Evolutionary conservation across 2,113 vertebrate species (phyloP).

Genomic region (Myotis davidii): DNA sequence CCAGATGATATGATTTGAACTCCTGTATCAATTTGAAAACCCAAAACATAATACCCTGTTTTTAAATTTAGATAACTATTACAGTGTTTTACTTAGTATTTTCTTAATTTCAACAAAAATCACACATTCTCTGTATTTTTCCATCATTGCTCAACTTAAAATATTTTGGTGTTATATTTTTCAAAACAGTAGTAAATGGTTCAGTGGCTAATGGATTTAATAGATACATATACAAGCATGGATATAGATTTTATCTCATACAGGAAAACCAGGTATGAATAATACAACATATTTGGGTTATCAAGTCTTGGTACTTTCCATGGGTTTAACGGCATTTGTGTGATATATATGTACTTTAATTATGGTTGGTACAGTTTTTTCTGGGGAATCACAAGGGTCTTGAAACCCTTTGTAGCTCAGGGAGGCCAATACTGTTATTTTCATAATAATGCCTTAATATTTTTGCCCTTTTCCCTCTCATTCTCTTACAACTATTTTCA

Average conservation of each 20-base stretch:
- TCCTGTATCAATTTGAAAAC: neutral
- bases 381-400: fast-evolving
- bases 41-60: neutral
- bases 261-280: neutral
- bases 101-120: neutral
- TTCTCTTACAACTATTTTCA: neutral
- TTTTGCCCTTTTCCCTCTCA: neutral
- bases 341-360: too few relatives aligned
- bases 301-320: neutral
- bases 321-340: neutral
- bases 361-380: neutral
- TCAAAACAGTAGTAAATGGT: neutral
- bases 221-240: too few relatives aligned
- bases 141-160: neutral
- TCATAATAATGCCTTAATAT: neutral
- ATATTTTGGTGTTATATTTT: neutral
- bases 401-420: neutral
- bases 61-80: conserved; percentile 17
- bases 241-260: neutral
- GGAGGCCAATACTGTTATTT: neutral
- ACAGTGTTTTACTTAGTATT: neutral
- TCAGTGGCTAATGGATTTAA: neutral
- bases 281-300: neutral
- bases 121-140: neutral
- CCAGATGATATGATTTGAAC: neutral